Percentiles rank a stretch among this genome's conserved stretches.
These are phyloP conservation scores for Plodia interpunctella DNA, from an alignment of 1,140 invertebrate genomes.

Conservation along the genomic window DNA sequence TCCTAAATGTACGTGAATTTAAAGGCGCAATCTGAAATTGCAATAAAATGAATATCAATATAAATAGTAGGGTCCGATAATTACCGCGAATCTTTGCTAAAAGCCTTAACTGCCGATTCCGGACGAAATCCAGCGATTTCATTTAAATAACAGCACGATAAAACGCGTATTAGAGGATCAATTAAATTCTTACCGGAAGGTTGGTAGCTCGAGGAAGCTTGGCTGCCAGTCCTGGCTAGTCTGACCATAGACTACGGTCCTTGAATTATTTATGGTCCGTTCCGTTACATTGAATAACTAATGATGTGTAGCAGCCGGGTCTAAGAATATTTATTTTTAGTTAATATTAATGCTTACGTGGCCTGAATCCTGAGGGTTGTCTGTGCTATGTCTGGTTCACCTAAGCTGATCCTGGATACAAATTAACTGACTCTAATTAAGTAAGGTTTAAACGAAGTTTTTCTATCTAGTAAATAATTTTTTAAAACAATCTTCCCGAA, in stretches of 20 bases:
- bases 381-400: conserved; percentile 3
- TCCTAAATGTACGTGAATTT: neutral
- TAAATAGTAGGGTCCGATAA: neutral
- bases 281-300: conserved; percentile 69
- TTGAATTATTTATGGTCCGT: conserved; percentile 67
- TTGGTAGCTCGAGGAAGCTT: conserved; percentile 32
- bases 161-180: conserved; percentile 53
- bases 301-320: conserved; percentile 48
- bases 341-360: conserved; percentile 59
- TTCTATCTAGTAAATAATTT: too few relatives aligned
- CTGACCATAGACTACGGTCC: conserved; percentile 33
- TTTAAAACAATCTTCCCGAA: too few relatives aligned
- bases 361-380: neutral
- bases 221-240: conserved; percentile 21
- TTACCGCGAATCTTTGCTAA: conserved; percentile 1
- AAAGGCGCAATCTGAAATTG: neutral
- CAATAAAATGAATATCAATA: neutral
- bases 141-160: conserved; percentile 56
- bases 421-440: neutral
- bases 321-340: conserved; percentile 52
- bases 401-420: neutral
- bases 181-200: conserved; percentile 41
- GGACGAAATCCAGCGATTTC: conserved; percentile 34
- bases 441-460: too few relatives aligned
- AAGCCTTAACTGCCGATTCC: conserved; percentile 12